phyloP scores from a whole-genome alignment of 2,113 vertebrate genomes.

The Nyctereutes procyonoides region DNA sequence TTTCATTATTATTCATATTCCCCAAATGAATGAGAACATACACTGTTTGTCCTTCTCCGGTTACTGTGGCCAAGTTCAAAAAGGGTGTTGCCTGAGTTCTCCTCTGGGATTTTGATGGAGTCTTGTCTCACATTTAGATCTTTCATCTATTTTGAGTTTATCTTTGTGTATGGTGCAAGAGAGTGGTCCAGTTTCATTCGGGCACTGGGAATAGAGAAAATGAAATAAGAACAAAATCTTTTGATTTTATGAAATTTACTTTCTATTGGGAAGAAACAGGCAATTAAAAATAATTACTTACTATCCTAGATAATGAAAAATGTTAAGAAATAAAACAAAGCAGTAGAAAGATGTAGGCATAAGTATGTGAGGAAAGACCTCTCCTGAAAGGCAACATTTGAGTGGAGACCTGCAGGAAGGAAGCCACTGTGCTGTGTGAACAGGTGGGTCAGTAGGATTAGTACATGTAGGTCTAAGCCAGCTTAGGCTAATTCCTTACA shows the following conservation, averaged over 20 bases:
- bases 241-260: neutral
- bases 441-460: neutral
- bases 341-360: neutral
- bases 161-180: too few relatives aligned
- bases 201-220: neutral
- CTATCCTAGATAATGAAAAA: neutral
- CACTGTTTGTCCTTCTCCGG: too few relatives aligned
- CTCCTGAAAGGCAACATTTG: neutral
- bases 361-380: neutral
- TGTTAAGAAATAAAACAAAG: neutral
- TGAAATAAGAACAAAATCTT: neutral
- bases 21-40: too few relatives aligned
- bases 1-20: too few relatives aligned
- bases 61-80: too few relatives aligned
- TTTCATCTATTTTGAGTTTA: too few relatives aligned
- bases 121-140: too few relatives aligned
- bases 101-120: too few relatives aligned
- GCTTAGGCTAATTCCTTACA: neutral
- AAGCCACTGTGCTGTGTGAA: rapidly evolving
- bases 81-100: too few relatives aligned
- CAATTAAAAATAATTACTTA: neutral
- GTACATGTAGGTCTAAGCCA: rapidly evolving
- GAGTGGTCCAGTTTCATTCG: too few relatives aligned
- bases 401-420: neutral
- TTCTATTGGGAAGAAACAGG: neutral